Base-by-base conservation (phyloP, 37 sponge, comb jelly and placozoan species). In the Aphrocallistes beatrix region DNA sequence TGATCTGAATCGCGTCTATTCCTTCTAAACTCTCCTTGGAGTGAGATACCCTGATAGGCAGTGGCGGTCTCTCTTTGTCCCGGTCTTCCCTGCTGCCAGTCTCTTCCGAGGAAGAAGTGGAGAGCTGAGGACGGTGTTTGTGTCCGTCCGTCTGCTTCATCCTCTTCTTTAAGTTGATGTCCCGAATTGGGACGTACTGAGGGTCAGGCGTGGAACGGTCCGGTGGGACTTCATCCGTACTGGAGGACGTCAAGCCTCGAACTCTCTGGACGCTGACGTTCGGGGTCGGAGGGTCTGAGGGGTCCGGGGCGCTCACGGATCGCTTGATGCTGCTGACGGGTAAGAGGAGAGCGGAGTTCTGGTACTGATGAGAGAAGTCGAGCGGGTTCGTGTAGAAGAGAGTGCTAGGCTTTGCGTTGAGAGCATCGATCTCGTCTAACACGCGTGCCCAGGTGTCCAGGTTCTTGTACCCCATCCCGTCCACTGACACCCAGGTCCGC, bases 111-210 rank as follows among this genome's bases (percentile, higher is more conserved):
- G 75, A 60, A 30, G 75, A 19, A 30, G 10, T 30, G 6, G 75
- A 60, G 28, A 25, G 75, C 8, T 60, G 75, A 47, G 17, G 17
- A 19, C n/a, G 17, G 75, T 19, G 34, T 60, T 60, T 6, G 75
- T 19, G 34, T 60, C 75, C n/a, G n/a, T 60, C n/a, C 34, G 75
- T 60, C 34, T 21, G 28, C n/a, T 28, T 60, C 34, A 19, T 60
- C 75, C n/a, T 60, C 75, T 60, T 60, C 28, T 60, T 60, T 3
- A 60, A 30, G 75, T 60, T 60, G 34, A 60, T 60, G 75, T 60
- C 75, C n/a, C n/a, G 28, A 19, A 60, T 60, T 1, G 75, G 10
- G 10, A 60, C 75, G 75, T 60, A 60, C 3, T 60, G 75, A 19
- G 75, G 75, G n/a, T n/a, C n/a, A 3, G n/a, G 3, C 8, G 10